Conservation (phyloP, 2,113 vertebrate genomes). For the Chlamydotis undulata region DNA sequence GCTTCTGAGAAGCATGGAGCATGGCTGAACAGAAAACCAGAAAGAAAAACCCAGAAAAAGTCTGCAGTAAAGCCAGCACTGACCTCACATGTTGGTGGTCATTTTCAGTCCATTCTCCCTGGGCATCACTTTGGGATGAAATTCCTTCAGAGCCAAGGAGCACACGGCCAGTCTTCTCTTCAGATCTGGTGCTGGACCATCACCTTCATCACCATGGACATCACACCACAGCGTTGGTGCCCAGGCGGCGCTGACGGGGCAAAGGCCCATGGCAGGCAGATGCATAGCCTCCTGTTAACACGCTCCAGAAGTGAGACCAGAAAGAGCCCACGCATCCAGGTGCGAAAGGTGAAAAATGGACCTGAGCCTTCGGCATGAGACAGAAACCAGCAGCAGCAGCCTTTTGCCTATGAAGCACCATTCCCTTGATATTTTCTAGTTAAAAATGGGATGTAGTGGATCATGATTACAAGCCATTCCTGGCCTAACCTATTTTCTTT, state of each 20-base stretch:
- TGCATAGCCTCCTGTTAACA: accelerated
- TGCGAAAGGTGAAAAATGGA: accelerated
- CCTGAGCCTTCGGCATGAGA: neutral
- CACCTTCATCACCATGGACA: accelerated
- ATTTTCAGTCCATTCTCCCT: accelerated
- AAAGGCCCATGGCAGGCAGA: accelerated
- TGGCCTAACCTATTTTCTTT: accelerated
- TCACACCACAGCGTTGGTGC: accelerated
- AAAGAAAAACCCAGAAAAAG: neutral
- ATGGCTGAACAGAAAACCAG: accelerated
- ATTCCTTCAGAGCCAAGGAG: accelerated
- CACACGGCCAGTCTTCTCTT: accelerated
- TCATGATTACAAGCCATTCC: neutral
- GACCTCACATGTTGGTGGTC: accelerated
- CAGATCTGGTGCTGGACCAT: neutral
- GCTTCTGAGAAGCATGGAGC: too few species aligned
- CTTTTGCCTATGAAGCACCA: accelerated
- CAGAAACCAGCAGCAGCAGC: accelerated
- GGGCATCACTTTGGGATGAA: accelerated
- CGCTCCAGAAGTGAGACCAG: accelerated
- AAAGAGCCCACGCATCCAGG: accelerated
- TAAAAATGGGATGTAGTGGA: accelerated
- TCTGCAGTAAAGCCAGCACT: neutral
- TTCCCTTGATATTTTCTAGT: accelerated
- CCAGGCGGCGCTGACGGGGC: accelerated